Percentiles rank a stretch among this genome's conserved stretches.
Evolutionary conservation across 1,140 invertebrate genomes (phyloP).

Genomic region (Nylanderia fulva): DNA sequence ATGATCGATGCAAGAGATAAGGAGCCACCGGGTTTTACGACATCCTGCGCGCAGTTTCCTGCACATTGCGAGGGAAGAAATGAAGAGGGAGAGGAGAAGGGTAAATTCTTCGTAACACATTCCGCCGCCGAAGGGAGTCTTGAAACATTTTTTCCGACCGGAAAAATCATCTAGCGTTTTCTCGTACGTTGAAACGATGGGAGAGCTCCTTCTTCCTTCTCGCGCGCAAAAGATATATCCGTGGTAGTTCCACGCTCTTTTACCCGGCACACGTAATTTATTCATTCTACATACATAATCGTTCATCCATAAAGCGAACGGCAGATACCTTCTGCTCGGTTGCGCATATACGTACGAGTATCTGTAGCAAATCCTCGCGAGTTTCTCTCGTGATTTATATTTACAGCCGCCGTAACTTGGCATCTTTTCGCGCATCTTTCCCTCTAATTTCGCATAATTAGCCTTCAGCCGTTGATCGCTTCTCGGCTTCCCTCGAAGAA

Average conservation of each 20-base stretch:
- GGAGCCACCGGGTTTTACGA: constrained; percentile 57
- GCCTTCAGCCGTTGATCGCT: neutral
- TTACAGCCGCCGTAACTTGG: constrained; percentile 47
- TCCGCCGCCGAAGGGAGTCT: constrained; percentile 55
- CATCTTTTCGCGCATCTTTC: constrained; percentile 56
- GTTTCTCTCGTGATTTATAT: constrained; percentile 54
- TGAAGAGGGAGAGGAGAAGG: neutral
- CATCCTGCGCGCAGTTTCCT: constrained; percentile 44
- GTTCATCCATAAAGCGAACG: constrained; percentile 81
- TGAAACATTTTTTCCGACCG: constrained; percentile 26
- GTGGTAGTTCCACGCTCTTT: constrained; percentile 67
- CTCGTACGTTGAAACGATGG: constrained; percentile 62
- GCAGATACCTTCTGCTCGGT: constrained; percentile 69
- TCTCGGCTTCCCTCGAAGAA: neutral
- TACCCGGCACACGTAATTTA: constrained; percentile 81
- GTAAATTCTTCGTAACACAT: constrained; percentile 60
- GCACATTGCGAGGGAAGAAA: neutral
- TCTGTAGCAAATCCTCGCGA: constrained; percentile 61
- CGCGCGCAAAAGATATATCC: constrained; percentile 59
- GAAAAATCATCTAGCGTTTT: constrained; percentile 56
- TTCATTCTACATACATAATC: constrained; percentile 80
- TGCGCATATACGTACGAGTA: constrained; percentile 63
- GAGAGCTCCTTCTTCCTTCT: constrained; percentile 44
- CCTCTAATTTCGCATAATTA: constrained; percentile 58
- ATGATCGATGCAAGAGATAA: constrained; percentile 64